phyloP scores from a whole-genome alignment of 2,797 vertebrate species.

The Rhinoraja longicauda region DNA sequence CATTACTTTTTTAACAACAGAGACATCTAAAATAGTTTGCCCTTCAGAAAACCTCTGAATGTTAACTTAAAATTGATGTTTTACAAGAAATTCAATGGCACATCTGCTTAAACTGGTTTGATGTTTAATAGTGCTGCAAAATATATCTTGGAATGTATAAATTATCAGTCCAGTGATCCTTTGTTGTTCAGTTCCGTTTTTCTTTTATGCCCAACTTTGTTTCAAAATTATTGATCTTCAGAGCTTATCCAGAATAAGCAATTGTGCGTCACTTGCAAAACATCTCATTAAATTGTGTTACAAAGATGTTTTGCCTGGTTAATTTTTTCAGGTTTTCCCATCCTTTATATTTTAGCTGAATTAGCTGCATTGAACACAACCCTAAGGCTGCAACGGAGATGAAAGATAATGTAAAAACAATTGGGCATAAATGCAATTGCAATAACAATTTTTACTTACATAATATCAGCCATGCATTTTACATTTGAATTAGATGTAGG shows the following conservation, averaged over 20 bases:
- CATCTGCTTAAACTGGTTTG: slow-evolving; percentile 12
- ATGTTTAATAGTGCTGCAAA: slow-evolving; percentile 13
- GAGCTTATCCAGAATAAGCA: not conserved
- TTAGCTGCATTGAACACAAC: not conserved
- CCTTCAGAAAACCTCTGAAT: slow-evolving; percentile 25
- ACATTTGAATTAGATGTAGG: not conserved
- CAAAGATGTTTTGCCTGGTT: not conserved
- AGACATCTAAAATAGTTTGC: slow-evolving; percentile 26
- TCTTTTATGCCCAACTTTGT: not conserved
- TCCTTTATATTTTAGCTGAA: not conserved
- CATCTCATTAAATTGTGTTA: not conserved
- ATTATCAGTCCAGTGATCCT: slow-evolving; percentile 1
- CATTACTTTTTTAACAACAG: not conserved
- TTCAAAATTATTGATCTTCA: not conserved
- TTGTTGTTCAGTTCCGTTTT: slow-evolving; percentile 1
- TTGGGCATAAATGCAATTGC: not conserved
- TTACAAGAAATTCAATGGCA: slow-evolving; percentile 19
- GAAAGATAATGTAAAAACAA: not conserved
- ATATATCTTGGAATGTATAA: slow-evolving; percentile 21
- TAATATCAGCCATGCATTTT: not conserved
- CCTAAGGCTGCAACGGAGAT: not conserved
- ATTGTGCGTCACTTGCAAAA: not conserved
- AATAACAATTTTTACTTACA: not conserved
- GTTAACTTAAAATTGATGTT: slow-evolving; percentile 24
- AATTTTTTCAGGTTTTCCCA: not conserved